phyloP scores from a whole-genome alignment of 2,113 vertebrate species.

The Chinchilla lanigera region DNA sequence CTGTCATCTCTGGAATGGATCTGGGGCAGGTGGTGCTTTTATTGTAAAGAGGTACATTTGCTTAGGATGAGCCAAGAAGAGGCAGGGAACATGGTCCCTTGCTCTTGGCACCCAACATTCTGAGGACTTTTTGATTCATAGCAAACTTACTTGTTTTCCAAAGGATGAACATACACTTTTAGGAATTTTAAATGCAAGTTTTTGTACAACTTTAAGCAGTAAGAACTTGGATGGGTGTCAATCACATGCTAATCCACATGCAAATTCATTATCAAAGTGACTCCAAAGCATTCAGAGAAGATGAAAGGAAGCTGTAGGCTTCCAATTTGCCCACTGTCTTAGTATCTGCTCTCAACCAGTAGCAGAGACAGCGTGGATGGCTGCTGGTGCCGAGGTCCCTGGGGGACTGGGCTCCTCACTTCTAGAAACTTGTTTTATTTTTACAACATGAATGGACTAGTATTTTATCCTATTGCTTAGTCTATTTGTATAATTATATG shows the following conservation, averaged over 20 bases:
- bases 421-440: background rate
- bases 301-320: background rate
- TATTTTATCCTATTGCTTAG: background rate
- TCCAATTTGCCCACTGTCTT: too few relatives aligned
- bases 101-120: background rate
- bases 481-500: background rate
- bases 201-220: background rate
- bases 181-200: constrained; percentile 17
- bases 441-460: background rate
- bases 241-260: background rate
- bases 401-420: background rate
- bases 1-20: background rate
- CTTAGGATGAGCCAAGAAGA: background rate
- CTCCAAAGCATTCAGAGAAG: background rate
- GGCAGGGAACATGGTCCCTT: background rate
- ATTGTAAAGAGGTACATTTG: background rate
- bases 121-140: background rate
- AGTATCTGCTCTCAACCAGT: fast-evolving
- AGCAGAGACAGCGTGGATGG: fast-evolving
- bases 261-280: constrained; percentile 14
- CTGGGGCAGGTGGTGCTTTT: background rate
- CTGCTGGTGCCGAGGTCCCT: fast-evolving
- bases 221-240: background rate
- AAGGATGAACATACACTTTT: background rate
- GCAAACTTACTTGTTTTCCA: background rate